Evolutionary conservation across 2,888 invertebrate species (phyloP).

Genomic region (Drosophila affinis): DNA sequence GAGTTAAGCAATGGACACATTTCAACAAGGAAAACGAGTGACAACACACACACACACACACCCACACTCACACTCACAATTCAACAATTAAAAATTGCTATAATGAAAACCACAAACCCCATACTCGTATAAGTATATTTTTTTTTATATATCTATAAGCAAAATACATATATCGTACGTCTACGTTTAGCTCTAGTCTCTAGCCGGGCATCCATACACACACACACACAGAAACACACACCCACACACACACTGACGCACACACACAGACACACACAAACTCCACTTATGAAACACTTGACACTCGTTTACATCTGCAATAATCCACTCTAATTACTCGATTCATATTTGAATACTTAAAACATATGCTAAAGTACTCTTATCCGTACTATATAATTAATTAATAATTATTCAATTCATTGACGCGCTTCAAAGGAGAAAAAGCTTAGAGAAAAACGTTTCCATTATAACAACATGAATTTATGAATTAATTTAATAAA

Average conservation of each 20-base stretch:
- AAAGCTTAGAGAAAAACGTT: slow-evolving; percentile 45
- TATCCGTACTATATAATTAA: slow-evolving; percentile 4
- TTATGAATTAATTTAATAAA: slow-evolving; percentile 57
- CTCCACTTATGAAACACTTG: slow-evolving; percentile 41
- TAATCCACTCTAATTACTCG: slow-evolving; percentile 46
- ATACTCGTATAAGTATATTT: slow-evolving; percentile 32
- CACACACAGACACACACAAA: too few species aligned
- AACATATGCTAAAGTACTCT: slow-evolving; percentile 21
- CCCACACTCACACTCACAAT: slow-evolving; percentile 2
- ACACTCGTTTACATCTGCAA: slow-evolving; percentile 75
- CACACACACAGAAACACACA: slow-evolving; percentile 31
- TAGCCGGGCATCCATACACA: slow-evolving; percentile 34
- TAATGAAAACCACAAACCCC: slow-evolving; percentile 19
- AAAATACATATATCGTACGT: slow-evolving; percentile 59
- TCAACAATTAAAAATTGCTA: slow-evolving; percentile 49
- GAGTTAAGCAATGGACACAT: slow-evolving; percentile 58
- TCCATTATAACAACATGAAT: slow-evolving; percentile 62
- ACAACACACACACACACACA: slow-evolving; percentile 4
- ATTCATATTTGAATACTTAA: slow-evolving; percentile 16
- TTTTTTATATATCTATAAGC: slow-evolving; percentile 65
- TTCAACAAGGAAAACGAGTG: slow-evolving; percentile 44
- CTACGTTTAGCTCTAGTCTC: slow-evolving; percentile 59
- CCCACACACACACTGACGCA: slow-evolving; percentile 24
- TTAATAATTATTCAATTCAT: not conserved
- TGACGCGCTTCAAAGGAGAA: not conserved